Evolutionary conservation across 2,113 vertebrate species (phyloP).

Genomic region (Anhinga anhinga): DNA sequence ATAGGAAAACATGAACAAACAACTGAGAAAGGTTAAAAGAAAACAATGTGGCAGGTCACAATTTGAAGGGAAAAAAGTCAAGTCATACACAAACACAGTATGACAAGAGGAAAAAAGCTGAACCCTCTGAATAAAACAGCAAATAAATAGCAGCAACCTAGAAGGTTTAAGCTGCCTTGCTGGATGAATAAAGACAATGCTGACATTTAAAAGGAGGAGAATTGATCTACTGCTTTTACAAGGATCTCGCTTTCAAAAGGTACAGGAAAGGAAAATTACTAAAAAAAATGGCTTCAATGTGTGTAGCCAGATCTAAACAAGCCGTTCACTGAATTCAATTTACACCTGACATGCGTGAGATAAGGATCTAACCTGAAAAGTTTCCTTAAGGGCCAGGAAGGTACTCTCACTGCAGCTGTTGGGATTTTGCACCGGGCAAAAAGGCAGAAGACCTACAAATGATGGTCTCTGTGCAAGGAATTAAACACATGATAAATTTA

Average conservation of each 20-base stretch:
- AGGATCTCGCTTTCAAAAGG: background rate
- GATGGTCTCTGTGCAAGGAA: background rate
- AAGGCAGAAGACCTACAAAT: background rate
- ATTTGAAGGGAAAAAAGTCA: background rate
- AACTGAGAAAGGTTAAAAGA: background rate
- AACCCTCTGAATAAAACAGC: background rate
- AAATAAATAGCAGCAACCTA: background rate
- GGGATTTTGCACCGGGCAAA: background rate
- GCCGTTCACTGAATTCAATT: background rate
- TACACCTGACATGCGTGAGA: background rate
- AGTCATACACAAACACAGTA: background rate
- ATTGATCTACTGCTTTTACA: slow-evolving; percentile 10
- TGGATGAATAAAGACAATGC: background rate
- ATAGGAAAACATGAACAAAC: background rate
- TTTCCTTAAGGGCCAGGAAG: background rate
- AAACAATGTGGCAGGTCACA: background rate
- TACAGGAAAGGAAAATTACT: background rate
- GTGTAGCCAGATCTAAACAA: background rate
- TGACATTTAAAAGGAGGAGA: slow-evolving; percentile 38
- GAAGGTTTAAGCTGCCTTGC: background rate
- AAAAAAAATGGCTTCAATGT: background rate
- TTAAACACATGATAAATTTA: accelerated
- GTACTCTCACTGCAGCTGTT: accelerated
- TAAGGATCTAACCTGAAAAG: background rate
- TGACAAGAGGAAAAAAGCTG: background rate